phyloP scores from a whole-genome alignment of 2,113 vertebrate species.

The Isichthys henryi region DNA sequence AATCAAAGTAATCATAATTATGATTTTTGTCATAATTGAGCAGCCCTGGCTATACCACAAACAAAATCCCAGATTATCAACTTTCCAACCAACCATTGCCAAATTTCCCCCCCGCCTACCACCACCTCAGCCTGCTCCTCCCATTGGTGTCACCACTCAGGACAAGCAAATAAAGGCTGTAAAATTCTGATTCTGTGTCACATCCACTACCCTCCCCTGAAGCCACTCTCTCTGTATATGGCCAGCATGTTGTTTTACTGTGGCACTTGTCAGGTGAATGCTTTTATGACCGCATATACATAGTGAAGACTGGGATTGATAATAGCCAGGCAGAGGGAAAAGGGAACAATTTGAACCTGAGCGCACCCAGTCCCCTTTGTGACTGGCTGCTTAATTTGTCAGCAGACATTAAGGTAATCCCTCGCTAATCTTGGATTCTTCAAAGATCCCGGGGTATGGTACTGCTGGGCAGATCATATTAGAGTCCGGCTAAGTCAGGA shows the following conservation, averaged over 20 bases:
- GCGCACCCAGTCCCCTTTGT: background rate
- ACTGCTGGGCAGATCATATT: background rate
- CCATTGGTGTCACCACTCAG: background rate
- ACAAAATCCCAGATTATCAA: background rate
- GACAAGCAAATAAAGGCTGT: background rate
- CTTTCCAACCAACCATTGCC: background rate
- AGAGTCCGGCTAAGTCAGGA: background rate
- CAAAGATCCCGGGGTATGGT: slow-evolving; percentile 10
- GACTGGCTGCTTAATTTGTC: slow-evolving; percentile 16
- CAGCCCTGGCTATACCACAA: background rate
- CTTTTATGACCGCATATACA: background rate
- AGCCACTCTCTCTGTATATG: background rate
- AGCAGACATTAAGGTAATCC: slow-evolving; percentile 25
- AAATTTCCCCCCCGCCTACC: background rate
- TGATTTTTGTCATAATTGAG: background rate
- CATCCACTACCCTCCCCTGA: background rate
- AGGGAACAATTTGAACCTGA: background rate
- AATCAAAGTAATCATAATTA: background rate
- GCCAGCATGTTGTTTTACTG: background rate
- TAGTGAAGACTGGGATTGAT: background rate
- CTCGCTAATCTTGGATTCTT: slow-evolving; percentile 26
- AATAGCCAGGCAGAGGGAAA: background rate
- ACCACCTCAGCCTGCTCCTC: too few relatives aligned
- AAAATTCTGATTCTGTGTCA: background rate
- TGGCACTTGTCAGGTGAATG: background rate